Evolutionary conservation across 2,797 vertebrate species (phyloP), one percentile per base, ranked within the genome.

Genomic region (Channallabes apus): DNA sequence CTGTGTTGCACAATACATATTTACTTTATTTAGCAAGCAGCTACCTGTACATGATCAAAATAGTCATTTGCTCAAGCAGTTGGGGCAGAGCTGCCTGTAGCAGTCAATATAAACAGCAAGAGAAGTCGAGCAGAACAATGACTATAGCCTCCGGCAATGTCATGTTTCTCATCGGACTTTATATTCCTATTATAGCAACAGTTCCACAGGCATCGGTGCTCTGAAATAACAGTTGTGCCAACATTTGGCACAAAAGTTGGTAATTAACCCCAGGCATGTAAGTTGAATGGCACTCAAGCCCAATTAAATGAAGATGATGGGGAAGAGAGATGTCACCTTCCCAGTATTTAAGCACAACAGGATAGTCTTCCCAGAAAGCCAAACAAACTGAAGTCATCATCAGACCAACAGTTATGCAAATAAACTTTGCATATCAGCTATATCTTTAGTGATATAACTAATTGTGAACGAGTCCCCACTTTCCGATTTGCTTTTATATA

Each of bases 21-120:
- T 84, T 86, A 59, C 82, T 56, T 75, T 68, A 87, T 85, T 86
- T 82, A 85, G 86, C 80, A 73, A 76, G 84, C 84, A 83, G 61
- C 81, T 83, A 85, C 84, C 83, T 85, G 78, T 59, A 71, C 80
- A 85, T 84, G 81, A 87, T 46, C 77, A 81, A 83, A 85, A 86
- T 59, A 71, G 73, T 86, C 77, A 83, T 86, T 88, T 83, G 73
- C 88, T 79, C 41, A 76, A 83, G 83, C 75, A 41, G 68, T 76
- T 83, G 80, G 51, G 15, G 73, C 59, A 79, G 58, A 82, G 82
- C 73, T 77, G 65, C 75, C 67, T 86, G 62, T 77, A 41, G 17
- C 18, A 84, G 77, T 73, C 76, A 62, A 65, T 77, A 77, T 64
- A 82, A 88, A 85, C 56, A 41, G 75, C 3, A 56, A 76, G 27